These are phyloP conservation scores for Drosophila ustulata DNA, from an alignment of 2,888 invertebrate species.

Conservation along the genomic window DNA sequence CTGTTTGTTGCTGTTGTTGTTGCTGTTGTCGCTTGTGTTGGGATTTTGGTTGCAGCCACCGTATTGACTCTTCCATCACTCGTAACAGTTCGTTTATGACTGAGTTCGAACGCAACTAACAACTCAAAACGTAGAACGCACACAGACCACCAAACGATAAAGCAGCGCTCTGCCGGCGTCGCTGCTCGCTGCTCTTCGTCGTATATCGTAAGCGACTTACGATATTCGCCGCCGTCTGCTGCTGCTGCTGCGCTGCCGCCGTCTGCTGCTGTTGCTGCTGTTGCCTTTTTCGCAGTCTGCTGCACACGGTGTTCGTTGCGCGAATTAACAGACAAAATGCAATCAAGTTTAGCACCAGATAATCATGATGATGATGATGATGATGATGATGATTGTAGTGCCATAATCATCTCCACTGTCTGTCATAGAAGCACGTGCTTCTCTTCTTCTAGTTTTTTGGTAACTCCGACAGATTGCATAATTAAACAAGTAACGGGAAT, in stretches of 20 bases:
- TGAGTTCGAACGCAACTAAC: constrained; percentile 80
- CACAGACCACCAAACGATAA: constrained; percentile 27
- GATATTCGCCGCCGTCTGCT: constrained; percentile 36
- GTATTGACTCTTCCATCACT: constrained; percentile 77
- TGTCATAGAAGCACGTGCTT: constrained; percentile 31
- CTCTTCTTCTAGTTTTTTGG: background rate
- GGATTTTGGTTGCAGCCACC: constrained; percentile 51
- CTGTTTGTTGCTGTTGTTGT: constrained; percentile 23
- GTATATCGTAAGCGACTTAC: constrained; percentile 50
- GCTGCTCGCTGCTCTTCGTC: constrained; percentile 14
- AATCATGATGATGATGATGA: constrained; percentile 33
- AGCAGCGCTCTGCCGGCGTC: constrained; percentile 1
- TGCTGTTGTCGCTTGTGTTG: constrained; percentile 32
- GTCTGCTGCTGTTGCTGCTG: background rate
- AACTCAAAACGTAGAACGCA: constrained; percentile 65
- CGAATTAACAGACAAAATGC: constrained; percentile 41
- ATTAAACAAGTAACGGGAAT: constrained; percentile 26
- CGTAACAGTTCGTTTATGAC: constrained; percentile 83
- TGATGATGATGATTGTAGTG: constrained; percentile 3
- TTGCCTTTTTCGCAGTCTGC: constrained; percentile 45
- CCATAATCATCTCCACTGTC: constrained; percentile 19
- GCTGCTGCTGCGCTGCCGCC: background rate
- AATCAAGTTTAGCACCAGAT: constrained; percentile 21
- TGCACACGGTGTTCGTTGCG: constrained; percentile 49
- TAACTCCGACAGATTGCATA: constrained; percentile 60